Conservation (phyloP, 2,888 invertebrate species). For the Calameuta pallipes region DNA sequence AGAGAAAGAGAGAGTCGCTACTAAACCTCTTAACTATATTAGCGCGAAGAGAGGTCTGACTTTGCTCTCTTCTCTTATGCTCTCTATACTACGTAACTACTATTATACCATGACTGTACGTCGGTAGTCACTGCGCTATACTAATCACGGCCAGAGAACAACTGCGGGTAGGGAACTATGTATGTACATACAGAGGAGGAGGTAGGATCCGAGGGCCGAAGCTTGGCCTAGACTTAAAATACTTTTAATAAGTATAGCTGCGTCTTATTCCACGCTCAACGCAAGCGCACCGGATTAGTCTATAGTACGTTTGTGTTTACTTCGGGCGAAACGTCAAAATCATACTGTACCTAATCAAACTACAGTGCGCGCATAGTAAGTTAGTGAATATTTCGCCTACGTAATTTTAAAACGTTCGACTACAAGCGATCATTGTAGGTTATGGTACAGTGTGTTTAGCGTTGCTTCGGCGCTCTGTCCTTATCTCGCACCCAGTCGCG, state of each 20-base stretch:
- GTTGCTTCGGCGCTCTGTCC: background rate
- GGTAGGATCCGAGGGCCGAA: slow-evolving; percentile 46
- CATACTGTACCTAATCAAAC: background rate
- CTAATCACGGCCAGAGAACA: background rate
- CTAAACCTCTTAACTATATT: slow-evolving; percentile 46
- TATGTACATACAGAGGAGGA: slow-evolving; percentile 21
- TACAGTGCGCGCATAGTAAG: background rate
- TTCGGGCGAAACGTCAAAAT: background rate
- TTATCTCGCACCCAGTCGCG: background rate
- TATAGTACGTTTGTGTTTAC: background rate
- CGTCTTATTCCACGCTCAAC: slow-evolving; percentile 42
- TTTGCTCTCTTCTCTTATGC: background rate
- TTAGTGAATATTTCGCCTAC: background rate
- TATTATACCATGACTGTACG: background rate
- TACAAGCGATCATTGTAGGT: background rate
- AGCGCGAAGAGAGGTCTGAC: slow-evolving; percentile 24
- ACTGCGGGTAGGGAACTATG: background rate
- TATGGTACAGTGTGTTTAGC: background rate
- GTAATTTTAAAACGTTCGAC: background rate
- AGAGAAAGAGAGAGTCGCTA: slow-evolving; percentile 25
- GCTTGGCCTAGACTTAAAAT: slow-evolving; percentile 62
- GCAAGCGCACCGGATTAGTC: background rate
- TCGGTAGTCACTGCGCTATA: background rate
- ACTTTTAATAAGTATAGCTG: slow-evolving; percentile 52
- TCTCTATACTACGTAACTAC: background rate